These are phyloP conservation scores for Caprella mutica DNA, from an alignment of 2,888 invertebrate genomes.

Conservation along the genomic window DNA sequence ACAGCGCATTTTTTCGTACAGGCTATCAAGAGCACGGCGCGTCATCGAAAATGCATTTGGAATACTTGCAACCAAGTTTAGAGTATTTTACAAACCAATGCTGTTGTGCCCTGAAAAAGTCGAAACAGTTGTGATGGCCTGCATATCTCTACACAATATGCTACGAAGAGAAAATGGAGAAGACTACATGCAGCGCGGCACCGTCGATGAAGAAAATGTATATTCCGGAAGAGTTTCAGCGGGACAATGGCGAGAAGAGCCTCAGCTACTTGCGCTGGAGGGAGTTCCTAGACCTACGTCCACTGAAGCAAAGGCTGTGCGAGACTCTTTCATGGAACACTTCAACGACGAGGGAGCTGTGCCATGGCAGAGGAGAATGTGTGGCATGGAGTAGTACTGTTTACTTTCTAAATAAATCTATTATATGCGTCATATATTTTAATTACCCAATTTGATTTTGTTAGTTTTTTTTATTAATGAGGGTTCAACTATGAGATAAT, in stretches of 20 bases:
- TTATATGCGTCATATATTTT: too few relatives aligned
- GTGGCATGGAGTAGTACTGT: too few relatives aligned
- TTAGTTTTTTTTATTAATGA: too few relatives aligned
- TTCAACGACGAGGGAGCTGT: neutral
- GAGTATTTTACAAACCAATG: slow-evolving; percentile 6
- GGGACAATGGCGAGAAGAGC: neutral
- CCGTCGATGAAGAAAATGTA: neutral
- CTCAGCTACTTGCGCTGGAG: neutral
- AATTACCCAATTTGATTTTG: too few relatives aligned
- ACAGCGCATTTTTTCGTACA: slow-evolving; percentile 18
- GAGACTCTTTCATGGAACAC: neutral
- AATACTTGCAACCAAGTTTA: slow-evolving; percentile 16
- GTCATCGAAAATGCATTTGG: slow-evolving; percentile 20
- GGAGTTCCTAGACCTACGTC: neutral
- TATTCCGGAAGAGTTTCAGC: neutral
- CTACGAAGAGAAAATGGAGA: neutral
- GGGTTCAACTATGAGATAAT: too few relatives aligned
- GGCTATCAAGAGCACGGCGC: slow-evolving; percentile 16
- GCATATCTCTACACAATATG: neutral
- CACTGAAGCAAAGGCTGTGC: neutral
- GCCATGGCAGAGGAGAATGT: too few relatives aligned
- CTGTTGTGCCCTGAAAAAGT: neutral
- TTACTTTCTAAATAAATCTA: too few relatives aligned
- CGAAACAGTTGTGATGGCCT: neutral
- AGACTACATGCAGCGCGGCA: neutral